Percentiles rank a stretch among this genome's conserved stretches.
phyloP scores from a whole-genome alignment of 2,113 vertebrate species.

The Pygoscelis antarcticus region DNA sequence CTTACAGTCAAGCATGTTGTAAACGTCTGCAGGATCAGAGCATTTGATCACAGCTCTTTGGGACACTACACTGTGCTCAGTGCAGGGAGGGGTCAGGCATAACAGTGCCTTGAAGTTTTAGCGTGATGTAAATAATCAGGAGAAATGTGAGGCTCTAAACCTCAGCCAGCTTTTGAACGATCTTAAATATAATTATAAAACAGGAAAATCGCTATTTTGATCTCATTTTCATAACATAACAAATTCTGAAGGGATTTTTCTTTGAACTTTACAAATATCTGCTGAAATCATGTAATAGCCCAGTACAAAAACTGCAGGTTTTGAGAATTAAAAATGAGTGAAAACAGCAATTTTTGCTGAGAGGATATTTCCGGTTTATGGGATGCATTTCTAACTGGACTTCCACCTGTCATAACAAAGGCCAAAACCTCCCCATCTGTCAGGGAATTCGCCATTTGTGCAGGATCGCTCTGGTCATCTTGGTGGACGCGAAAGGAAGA shows the following conservation, averaged over 20 bases:
- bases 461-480: background rate
- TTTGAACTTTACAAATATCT: background rate
- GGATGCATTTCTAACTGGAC: background rate
- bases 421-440: background rate
- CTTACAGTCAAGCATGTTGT: background rate
- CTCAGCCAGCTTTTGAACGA: background rate
- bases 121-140: background rate
- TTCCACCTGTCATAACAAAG: background rate
- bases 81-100: background rate
- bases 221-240: background rate
- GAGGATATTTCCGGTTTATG: background rate
- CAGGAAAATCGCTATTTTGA: background rate
- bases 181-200: background rate
- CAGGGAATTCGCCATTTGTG: background rate
- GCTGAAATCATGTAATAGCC: background rate
- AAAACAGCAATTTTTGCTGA: background rate
- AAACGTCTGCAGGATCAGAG: background rate
- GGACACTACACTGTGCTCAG: background rate
- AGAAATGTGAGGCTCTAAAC: background rate
- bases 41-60: accelerated
- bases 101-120: background rate
- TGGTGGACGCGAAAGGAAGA: background rate
- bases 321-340: background rate
- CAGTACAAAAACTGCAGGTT: background rate
- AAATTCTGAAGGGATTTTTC: background rate